Base-by-base conservation (phyloP, 1,140 invertebrate species). In the Anagrus nilaparvatae region DNA sequence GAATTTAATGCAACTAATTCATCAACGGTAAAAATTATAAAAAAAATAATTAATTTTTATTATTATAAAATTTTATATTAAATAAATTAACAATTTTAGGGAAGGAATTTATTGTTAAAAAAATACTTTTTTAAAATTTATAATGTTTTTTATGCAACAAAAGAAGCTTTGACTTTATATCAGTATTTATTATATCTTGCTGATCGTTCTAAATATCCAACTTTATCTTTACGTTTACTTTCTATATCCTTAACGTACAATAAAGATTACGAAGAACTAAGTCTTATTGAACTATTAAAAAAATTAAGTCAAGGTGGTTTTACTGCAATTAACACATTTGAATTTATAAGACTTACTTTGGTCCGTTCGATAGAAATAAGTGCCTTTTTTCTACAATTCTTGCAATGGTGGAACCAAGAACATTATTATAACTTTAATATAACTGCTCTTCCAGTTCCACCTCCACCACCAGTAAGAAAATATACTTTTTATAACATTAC, bases 351-450 rank as follows among this genome's bases (percentile, higher is more conserved):
- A 49, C 67, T 67, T 48, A 52, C 56, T 1, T 47, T 78, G 24
- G 69, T 72, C 17, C 67, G 67, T 32, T 63, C 66, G 19, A 56
- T 84, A 29, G 78, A 81, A 55, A 53, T 80, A n/a, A 70, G 72
- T 14, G 77, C 81, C 12, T 83, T 84, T 56, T 75, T 79, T 43
- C 60, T 82, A 19, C 81, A 83, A 54, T 82, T 82, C 59, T 49
- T 81, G 3, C 72, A 78, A 38, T 76, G 73, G 64, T 82, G 79
- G 78, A 76, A 75, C 52, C 58, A 66, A 10, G 66, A 75, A 49
- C 65, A 67, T 58, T 59, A 67, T 39, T 59, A 66, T 31, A 56
- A 63, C 46, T 69, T 59, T 43, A 73, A 61, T 43, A 55, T 80
- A 21, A 70, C 70, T 16, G 56, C 69, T 7, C 53, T 80, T 25